phyloP scores from a whole-genome alignment of 2,113 vertebrate genomes.

The Oncorhynchus tshawytscha region DNA sequence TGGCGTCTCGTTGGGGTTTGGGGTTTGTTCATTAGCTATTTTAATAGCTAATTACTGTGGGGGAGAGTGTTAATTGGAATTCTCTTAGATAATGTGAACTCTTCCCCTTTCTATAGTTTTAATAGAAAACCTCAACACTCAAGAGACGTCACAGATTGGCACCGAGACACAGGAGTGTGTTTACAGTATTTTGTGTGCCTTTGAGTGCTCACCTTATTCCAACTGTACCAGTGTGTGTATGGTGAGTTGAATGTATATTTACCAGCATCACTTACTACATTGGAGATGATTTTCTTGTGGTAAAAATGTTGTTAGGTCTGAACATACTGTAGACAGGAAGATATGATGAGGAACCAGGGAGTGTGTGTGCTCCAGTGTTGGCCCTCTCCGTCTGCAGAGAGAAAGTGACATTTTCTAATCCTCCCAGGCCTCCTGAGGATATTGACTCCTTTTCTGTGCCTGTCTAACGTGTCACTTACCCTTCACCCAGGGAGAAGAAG shows the following conservation, averaged over 20 bases:
- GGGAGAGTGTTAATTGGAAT: constrained; percentile 91
- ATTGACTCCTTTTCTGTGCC: constrained; percentile 48
- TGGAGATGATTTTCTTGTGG: too few species aligned
- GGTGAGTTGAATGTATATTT: neutral
- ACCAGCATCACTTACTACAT: too few species aligned
- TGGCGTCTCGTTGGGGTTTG: constrained; percentile 71
- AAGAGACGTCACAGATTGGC: constrained; percentile 31
- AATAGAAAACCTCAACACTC: constrained; percentile 58
- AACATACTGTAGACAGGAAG: neutral
- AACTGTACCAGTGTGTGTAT: neutral
- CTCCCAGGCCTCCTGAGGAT: constrained; percentile 49
- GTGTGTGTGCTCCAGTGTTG: constrained; percentile 20
- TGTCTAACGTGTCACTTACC: constrained; percentile 35
- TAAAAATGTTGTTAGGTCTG: too few species aligned
- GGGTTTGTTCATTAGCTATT: constrained; percentile 82
- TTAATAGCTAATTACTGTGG: constrained; percentile 92
- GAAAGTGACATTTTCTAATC: constrained; percentile 62
- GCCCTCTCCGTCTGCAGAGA: constrained; percentile 29
- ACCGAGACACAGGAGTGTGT: neutral
- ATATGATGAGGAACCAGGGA: neutral
- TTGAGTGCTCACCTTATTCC: neutral
- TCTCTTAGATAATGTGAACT: constrained; percentile 70
- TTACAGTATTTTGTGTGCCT: neutral
- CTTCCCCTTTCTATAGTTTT: constrained; percentile 52
- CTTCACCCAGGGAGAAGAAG: constrained; percentile 21